These are phyloP conservation scores for Paedocypris sp. DNA, from an alignment of 2,113 vertebrate genomes.

Conservation along the genomic window DNA sequence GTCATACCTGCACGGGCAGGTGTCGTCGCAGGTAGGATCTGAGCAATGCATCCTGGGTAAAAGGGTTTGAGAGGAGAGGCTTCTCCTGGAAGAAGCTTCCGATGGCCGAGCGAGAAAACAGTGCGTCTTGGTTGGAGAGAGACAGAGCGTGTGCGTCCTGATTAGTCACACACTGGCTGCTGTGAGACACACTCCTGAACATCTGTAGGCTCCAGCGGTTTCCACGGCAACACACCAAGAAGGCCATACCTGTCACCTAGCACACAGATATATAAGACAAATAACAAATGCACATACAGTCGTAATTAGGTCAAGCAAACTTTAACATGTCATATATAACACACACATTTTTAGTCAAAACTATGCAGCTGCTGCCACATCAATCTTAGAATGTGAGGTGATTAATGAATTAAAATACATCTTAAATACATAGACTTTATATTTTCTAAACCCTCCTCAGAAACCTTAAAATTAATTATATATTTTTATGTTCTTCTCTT, in stretches of 20 bases:
- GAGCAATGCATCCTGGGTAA: conserved; percentile 64
- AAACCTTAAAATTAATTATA: too few relatives aligned
- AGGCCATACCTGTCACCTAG: conserved; percentile 2
- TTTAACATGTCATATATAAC: too few relatives aligned
- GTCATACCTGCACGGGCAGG: conserved; percentile 55
- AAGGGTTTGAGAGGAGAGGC: conserved; percentile 53
- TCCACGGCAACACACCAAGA: conserved; percentile 3
- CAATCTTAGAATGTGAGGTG: too few relatives aligned
- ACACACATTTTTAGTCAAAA: too few relatives aligned
- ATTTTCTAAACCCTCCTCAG: too few relatives aligned
- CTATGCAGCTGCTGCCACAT: too few relatives aligned
- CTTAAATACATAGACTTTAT: too few relatives aligned
- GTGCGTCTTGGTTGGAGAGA: background rate
- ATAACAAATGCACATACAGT: background rate
- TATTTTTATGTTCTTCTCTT: too few relatives aligned
- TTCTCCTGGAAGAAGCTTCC: conserved; percentile 60
- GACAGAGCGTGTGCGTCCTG: background rate
- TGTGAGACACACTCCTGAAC: background rate
- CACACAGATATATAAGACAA: background rate
- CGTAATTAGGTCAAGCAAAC: too few relatives aligned
- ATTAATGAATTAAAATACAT: too few relatives aligned
- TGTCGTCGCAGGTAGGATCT: conserved; percentile 58
- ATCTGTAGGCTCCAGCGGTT: background rate
- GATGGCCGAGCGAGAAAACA: conserved; percentile 34
- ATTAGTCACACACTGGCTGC: background rate